phyloP scores from a whole-genome alignment of 2,797 vertebrate species.

The Tympanoctomys barrerae region DNA sequence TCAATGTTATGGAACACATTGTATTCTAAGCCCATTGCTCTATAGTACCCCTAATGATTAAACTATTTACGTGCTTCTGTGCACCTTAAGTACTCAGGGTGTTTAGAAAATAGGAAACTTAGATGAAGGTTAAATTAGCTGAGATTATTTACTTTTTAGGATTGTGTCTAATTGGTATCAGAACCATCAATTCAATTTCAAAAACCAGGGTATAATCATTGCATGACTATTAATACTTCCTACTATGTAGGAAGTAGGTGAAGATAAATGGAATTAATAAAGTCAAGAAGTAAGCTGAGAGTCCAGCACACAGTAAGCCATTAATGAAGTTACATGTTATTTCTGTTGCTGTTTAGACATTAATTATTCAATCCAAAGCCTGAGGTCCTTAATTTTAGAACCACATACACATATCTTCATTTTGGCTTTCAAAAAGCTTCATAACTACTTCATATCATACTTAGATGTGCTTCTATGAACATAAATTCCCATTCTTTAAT shows the following conservation, averaged over 20 bases:
- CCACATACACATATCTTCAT: neutral
- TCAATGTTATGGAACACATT: neutral
- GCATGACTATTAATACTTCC: neutral
- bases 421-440: slow-evolving; percentile 19
- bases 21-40: neutral
- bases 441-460: neutral
- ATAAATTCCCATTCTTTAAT: neutral
- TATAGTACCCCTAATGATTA: neutral
- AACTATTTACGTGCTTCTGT: neutral
- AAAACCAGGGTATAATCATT: neutral
- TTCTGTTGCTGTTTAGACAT: neutral
- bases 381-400: neutral
- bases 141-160: slow-evolving; percentile 14
- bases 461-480: neutral
- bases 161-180: neutral
- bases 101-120: slow-evolving; percentile 48
- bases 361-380: neutral
- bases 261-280: neutral
- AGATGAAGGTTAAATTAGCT: neutral
- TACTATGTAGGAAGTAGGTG: neutral
- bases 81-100: neutral
- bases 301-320: neutral
- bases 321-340: neutral
- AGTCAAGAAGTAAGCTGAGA: neutral
- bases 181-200: neutral